Conservation (phyloP, 2,888 invertebrate species). For the Zele albiditarsus region DNA sequence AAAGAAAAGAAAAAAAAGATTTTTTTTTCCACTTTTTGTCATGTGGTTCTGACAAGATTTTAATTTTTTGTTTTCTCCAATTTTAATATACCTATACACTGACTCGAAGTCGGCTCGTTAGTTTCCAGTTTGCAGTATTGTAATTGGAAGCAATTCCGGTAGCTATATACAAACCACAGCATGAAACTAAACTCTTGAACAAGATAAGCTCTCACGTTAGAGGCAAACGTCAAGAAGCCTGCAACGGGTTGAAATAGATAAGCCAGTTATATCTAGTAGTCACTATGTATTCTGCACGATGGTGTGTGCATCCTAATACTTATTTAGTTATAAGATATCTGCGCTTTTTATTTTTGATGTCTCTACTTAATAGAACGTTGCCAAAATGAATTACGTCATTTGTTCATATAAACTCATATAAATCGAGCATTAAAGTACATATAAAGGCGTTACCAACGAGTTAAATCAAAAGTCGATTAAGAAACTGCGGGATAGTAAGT, state of each 20-base stretch:
- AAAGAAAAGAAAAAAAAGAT: not conserved
- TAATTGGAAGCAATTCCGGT: constrained; percentile 33
- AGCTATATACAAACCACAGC: constrained; percentile 7
- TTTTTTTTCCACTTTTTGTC: not conserved
- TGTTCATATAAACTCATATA: constrained; percentile 21
- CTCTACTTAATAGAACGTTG: not conserved
- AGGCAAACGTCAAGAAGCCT: constrained; percentile 6
- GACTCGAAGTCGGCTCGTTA: not conserved
- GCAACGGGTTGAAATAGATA: constrained; percentile 26
- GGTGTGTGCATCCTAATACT: not conserved
- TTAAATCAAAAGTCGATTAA: constrained; percentile 52
- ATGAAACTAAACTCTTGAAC: constrained; percentile 30
- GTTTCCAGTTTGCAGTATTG: constrained; percentile 2
- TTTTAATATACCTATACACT: not conserved
- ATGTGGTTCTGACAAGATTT: not conserved
- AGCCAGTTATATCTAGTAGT: constrained; percentile 14
- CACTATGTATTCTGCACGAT: not conserved
- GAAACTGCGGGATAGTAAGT: constrained; percentile 37
- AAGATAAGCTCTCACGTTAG: constrained; percentile 22
- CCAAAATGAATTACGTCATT: constrained; percentile 32
- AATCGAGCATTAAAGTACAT: constrained; percentile 25
- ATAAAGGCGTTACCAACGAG: constrained; percentile 42
- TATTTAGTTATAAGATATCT: not conserved
- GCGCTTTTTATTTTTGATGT: not conserved
- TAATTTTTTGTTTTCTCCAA: not conserved